Conservation (phyloP, 2,888 invertebrate species). For the Agrotis ipsilon region DNA sequence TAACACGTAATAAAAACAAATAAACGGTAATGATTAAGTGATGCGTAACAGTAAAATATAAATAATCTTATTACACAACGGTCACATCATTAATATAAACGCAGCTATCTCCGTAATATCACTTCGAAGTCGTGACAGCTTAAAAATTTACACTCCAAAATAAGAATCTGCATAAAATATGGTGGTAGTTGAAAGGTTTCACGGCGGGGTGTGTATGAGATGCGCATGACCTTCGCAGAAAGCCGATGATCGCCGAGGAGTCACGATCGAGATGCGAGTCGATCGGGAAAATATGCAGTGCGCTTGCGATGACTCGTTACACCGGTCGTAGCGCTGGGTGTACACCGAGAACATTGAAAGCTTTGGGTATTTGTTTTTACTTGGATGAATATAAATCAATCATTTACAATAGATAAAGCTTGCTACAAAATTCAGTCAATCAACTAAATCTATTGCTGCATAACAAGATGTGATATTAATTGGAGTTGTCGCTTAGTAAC, state of each 20-base stretch:
- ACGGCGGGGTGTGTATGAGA: constrained; percentile 66
- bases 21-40: constrained; percentile 39
- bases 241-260: constrained; percentile 65
- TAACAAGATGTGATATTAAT: neutral
- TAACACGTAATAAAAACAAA: constrained; percentile 27
- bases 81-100: constrained; percentile 51
- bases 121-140: constrained; percentile 54
- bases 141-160: constrained; percentile 67
- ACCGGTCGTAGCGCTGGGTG: constrained; percentile 33
- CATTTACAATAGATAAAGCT: neutral
- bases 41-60: constrained; percentile 51
- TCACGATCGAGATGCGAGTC: constrained; percentile 65
- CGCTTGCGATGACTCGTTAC: constrained; percentile 54
- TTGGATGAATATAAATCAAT: neutral
- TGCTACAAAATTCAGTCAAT: neutral
- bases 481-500: neutral
- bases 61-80: constrained; percentile 57
- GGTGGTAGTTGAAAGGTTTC: constrained; percentile 67
- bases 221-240: constrained; percentile 79
- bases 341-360: constrained; percentile 51
- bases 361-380: neutral
- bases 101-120: constrained; percentile 45
- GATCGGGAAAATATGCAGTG: constrained; percentile 70
- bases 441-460: neutral
- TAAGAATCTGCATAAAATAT: constrained; percentile 64